Base-by-base conservation (phyloP, 2,888 invertebrate species). In the Psococerastis gibbosa region DNA sequence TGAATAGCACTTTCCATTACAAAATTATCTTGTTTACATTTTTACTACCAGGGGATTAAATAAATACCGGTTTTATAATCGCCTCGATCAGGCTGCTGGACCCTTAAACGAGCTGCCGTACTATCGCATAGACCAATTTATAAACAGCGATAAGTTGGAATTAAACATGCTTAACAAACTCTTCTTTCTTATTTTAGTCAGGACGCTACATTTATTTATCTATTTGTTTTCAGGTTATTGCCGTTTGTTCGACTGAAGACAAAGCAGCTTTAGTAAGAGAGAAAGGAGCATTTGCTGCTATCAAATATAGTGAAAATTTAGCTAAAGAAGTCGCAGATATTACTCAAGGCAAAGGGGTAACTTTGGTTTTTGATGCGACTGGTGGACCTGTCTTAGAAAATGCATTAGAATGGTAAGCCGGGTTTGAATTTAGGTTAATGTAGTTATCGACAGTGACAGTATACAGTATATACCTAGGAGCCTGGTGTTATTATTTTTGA, bases 201-300 rank as follows among this genome's bases (percentile, higher is more conserved):
- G n/a, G n/a, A n/a, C n/a, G n/a, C n/a, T n/a, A n/a, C n/a, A n/a
- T n/a, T n/a, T n/a, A n/a, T n/a, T n/a, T n/a, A n/a, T n/a, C n/a
- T n/a, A n/a, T n/a, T n/a, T n/a, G n/a, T n/a, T n/a, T n/a, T n/a
- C 50, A 75, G 73, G 77, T 78, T 3, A 72, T 78, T 51, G 77
- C 70, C n/a, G 69, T 76, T n/a, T 72, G 73, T 47, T 70, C 70
- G 32, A 66, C 70, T 0, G 73, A 73, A 56, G 70, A 71, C 44
- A 68, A 70, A 48, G 69, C 71, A 6, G 61, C 65, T 27, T 52
- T 71, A 13, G 63, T 73, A 9, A 57, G 75, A 45, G 64, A 70
- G 35, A 67, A 67, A 53, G 78, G 78, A 27, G 78, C 77, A 2
- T 70, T 70, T 54, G 65, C 71, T 34, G 71, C 76, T 11, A 60